Conservation (phyloP, 2,113 vertebrate genomes). For the Oreocharis arfaki region DNA sequence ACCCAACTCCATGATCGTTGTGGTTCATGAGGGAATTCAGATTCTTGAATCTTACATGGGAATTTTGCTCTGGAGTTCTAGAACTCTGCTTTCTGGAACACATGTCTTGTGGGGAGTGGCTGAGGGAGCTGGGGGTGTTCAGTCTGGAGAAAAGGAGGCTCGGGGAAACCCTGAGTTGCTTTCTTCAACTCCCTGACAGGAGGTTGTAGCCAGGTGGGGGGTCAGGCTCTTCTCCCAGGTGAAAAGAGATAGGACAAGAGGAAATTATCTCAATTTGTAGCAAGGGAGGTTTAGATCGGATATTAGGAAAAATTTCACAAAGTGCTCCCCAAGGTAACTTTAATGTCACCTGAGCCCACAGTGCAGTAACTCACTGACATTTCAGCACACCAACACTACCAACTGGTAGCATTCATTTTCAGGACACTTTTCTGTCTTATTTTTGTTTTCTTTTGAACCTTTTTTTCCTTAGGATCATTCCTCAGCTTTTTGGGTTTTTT, state of each 20-base stretch:
- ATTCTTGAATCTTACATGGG: neutral
- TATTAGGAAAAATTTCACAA: neutral
- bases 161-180: neutral
- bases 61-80: neutral
- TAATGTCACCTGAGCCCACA: rapidly evolving
- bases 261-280: neutral
- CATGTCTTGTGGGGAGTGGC: rapidly evolving
- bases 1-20: rapidly evolving
- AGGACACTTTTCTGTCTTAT: neutral
- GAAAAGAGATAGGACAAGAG: neutral
- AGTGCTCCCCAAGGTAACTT: neutral
- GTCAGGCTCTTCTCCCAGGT: neutral
- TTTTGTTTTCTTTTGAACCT: neutral
- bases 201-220: neutral
- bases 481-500: neutral
- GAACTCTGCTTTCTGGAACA: neutral
- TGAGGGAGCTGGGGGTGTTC: neutral
- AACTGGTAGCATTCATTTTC: neutral
- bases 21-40: neutral
- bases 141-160: neutral
- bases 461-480: neutral
- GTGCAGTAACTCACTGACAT: neutral
- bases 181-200: neutral
- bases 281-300: neutral
- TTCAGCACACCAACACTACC: neutral